These are phyloP conservation scores for Leptura quadrifasciata DNA, from an alignment of 2,888 invertebrate species.

Conservation along the genomic window DNA sequence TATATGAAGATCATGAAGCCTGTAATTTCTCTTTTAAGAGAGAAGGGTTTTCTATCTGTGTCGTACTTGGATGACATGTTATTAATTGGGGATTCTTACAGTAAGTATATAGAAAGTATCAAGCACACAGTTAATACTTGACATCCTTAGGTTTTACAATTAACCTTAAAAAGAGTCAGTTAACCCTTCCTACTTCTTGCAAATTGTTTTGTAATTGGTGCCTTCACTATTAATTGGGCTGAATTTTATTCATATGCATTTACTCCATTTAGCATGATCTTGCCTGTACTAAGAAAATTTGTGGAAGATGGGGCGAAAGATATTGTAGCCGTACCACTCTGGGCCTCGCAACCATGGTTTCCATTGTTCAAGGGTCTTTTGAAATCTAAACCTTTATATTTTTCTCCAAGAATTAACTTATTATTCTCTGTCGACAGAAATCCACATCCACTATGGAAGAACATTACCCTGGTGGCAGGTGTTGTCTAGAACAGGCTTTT, in stretches of 20 bases:
- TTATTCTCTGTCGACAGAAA: constrained; percentile 1
- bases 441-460: constrained; percentile 27
- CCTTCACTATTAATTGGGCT: constrained; percentile 17
- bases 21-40: too few relatives aligned
- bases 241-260: constrained; percentile 30
- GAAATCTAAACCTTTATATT: background rate
- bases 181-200: too few relatives aligned
- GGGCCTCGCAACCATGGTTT: constrained; percentile 1
- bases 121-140: too few relatives aligned
- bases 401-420: background rate
- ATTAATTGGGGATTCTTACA: too few relatives aligned
- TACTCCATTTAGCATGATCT: constrained; percentile 29
- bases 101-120: too few relatives aligned
- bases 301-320: background rate
- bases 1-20: too few relatives aligned
- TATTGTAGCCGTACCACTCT: background rate
- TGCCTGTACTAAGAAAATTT: constrained; percentile 18
- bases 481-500: background rate
- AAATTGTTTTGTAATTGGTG: constrained; percentile 13
- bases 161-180: too few relatives aligned
- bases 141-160: too few relatives aligned
- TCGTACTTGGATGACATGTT: too few relatives aligned
- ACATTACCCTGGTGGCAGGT: constrained; percentile 13
- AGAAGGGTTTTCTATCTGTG: too few relatives aligned
- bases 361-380: background rate